Percentiles rank a stretch among this genome's conserved stretches.
Conservation (phyloP, 2,888 invertebrate species). For the Amphipyra berbera region DNA sequence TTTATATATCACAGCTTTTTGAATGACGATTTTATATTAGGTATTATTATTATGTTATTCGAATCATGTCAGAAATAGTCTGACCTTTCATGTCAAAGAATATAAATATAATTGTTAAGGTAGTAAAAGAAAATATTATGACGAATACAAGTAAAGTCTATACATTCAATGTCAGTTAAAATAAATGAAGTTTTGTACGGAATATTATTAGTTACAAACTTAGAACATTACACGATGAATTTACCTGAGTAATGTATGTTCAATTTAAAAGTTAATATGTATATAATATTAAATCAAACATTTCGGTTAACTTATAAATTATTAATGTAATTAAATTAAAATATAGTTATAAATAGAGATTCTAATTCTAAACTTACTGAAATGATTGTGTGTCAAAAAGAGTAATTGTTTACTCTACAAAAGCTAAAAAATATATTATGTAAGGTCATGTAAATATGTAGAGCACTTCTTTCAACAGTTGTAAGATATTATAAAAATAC, state of each 20-base stretch:
- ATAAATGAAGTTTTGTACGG: not conserved
- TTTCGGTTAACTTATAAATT: not conserved
- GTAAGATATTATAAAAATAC: no score
- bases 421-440: not conserved
- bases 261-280: not conserved
- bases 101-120: not conserved
- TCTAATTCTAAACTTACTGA: conserved; percentile 32
- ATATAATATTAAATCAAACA: not conserved
- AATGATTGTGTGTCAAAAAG: conserved; percentile 9
- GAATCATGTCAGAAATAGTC: conserved; percentile 9
- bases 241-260: not conserved
- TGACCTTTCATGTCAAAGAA: conserved; percentile 4
- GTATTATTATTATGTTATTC: conserved; percentile 1
- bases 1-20: conserved; percentile 67
- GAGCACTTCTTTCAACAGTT: not conserved
- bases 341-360: conserved; percentile 19
- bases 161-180: not conserved
- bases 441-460: not conserved
- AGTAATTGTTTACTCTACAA: not conserved
- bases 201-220: not conserved
- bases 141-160: not conserved
- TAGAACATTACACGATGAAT: no score
- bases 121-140: not conserved
- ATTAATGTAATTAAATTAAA: not conserved
- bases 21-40: conserved; percentile 24